Base-by-base conservation (phyloP, 2,113 vertebrate genomes). In the Rutilus rutilus region DNA sequence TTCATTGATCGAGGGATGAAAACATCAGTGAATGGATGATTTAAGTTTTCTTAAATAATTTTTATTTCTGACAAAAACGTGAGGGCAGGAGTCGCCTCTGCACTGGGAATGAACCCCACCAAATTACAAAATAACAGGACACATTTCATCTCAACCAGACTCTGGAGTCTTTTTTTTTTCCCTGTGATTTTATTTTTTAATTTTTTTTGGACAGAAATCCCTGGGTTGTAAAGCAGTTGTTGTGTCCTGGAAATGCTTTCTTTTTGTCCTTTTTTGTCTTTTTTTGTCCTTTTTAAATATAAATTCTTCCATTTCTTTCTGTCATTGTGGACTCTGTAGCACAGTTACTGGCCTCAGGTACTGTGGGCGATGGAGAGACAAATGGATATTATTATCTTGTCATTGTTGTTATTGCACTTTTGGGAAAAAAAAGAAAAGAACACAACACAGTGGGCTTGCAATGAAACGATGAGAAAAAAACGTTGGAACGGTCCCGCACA, bases 311-410 rank as follows among this genome's bases (percentile, higher is more conserved):
- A 25, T 27, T 78, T 92, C 30, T 88, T 91, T 89, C 90, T 91
- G 91, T 95, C 88, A 87, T 88, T 86, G 65, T 93, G 93, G 93
- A 94, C 92, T 94, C 91, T 93, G 93, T 94, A 94, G 95, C 94
- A 92, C 94, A 94, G 95, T 95, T 93, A 92, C 94, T 95, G 94
- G 93, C 92, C 94, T 94, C 94, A 93, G 94, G 94, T 94, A 94
- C 95, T 95, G 95, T 95, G 94, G 92, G 93, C 88, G 92, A 93
- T 88, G 60, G 91, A 93, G 93, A 94, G 89, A 92, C 23, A 78
- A 92, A 92, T 92, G 50, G 90, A 92, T 92, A 91, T 92, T 90
- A 93, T 93, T 92, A 91, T 96, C 94, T 93, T 91, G 45, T 71
- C 79, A 25, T 91, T 92, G 74, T 88, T 91, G 88, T 92, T 94